phyloP scores from a whole-genome alignment of 1,140 invertebrate genomes.

The Grapholita molesta region DNA sequence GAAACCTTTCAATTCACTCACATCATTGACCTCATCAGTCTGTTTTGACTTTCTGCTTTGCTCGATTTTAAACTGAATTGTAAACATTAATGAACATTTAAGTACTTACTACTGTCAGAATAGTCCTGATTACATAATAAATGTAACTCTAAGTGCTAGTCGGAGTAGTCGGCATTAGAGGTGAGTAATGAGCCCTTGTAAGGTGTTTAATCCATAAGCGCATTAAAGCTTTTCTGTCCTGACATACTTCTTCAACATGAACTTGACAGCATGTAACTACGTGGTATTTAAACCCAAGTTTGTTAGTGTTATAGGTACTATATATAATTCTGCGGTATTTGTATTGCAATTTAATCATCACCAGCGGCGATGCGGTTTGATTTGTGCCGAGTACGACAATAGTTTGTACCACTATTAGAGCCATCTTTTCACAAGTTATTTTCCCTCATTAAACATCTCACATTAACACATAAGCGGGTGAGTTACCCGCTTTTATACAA shows the following conservation, averaged over 20 bases:
- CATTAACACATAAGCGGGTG: too few relatives aligned
- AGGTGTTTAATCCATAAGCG: not conserved
- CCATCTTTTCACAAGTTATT: too few relatives aligned
- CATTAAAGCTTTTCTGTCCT: not conserved
- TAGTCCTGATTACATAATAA: not conserved
- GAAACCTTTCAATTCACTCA: not conserved
- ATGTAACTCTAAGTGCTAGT: not conserved
- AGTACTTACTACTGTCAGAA: not conserved
- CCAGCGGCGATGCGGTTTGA: too few relatives aligned
- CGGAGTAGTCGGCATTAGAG: not conserved
- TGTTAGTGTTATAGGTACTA: too few relatives aligned
- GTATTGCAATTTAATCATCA: too few relatives aligned
- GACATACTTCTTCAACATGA: not conserved
- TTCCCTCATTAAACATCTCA: too few relatives aligned
- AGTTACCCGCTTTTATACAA: too few relatives aligned
- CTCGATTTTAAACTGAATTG: not conserved
- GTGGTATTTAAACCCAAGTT: too few relatives aligned
- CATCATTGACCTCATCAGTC: not conserved
- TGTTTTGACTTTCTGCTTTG: not conserved
- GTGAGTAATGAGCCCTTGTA: not conserved
- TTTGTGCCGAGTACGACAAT: too few relatives aligned
- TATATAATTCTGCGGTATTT: too few relatives aligned
- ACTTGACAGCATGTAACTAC: not conserved
- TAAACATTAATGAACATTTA: not conserved
- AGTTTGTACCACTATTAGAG: too few relatives aligned